Evolutionary conservation across 2,113 vertebrate species (phyloP).

Genomic region (Chloropsis cyanopogon): DNA sequence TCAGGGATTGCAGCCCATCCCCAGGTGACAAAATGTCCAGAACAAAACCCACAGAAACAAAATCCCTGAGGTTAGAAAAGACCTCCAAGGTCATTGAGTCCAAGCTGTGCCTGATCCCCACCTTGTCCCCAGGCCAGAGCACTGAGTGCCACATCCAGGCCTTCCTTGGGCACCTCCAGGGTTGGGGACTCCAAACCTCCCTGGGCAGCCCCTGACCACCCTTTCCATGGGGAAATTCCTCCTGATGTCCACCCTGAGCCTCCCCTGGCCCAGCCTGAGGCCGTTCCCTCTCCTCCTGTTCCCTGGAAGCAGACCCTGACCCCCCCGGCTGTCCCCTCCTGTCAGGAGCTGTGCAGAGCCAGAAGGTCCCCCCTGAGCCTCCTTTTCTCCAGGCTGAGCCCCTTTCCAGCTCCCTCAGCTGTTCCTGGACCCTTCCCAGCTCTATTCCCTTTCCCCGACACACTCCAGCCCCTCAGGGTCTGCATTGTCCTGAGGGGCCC

Average conservation of each 20-base stretch:
- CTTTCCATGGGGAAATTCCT: background rate
- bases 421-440: background rate
- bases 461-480: background rate
- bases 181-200: background rate
- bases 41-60: background rate
- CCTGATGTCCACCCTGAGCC: rapidly evolving
- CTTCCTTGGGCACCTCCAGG: background rate
- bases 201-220: rapidly evolving
- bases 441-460: background rate
- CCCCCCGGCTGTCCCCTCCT: background rate
- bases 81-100: rapidly evolving
- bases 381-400: background rate
- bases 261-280: background rate
- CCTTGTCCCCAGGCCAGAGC: background rate
- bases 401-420: background rate
- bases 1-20: background rate
- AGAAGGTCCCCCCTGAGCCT: background rate
- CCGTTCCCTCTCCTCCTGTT: background rate
- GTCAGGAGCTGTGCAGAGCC: background rate
- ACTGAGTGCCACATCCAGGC: rapidly evolving
- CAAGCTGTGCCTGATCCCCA: rapidly evolving
- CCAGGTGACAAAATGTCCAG: background rate
- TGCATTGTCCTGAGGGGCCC: background rate
- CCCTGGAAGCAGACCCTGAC: background rate
- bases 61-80: background rate